These are phyloP conservation scores for Pomatorhinus ruficollis DNA, from an alignment of 2,113 vertebrate species.

Conservation along the genomic window DNA sequence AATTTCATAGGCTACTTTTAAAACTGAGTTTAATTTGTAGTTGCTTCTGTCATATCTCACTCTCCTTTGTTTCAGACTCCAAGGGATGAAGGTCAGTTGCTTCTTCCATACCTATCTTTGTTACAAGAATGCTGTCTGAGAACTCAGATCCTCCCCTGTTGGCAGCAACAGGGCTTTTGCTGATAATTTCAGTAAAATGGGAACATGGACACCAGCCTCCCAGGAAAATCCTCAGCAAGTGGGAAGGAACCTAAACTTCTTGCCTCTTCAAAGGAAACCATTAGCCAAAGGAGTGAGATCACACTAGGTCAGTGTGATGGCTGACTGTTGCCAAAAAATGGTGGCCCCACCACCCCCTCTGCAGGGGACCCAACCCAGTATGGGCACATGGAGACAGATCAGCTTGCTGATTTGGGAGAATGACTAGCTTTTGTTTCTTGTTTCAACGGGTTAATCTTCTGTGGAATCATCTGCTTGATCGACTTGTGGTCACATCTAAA, in stretches of 20 bases:
- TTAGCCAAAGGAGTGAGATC: neutral
- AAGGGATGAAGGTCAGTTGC: neutral
- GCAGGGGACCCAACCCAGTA: neutral
- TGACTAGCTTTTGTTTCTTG: neutral
- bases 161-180: neutral
- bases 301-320: neutral
- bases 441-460: neutral
- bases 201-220: neutral
- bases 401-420: neutral
- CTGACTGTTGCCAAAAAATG: neutral
- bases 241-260: neutral
- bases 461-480: neutral
- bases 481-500: neutral
- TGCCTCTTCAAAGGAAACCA: neutral
- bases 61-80: neutral
- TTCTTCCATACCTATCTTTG: neutral
- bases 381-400: neutral
- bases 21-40: neutral
- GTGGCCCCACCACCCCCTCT: neutral
- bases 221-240: neutral
- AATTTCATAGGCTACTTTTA: neutral
- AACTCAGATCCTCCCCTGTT: neutral
- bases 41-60: neutral
- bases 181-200: neutral
- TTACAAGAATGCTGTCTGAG: neutral